phyloP scores from a whole-genome alignment of 1,140 invertebrate species.

The Homalodisca vitripennis region DNA sequence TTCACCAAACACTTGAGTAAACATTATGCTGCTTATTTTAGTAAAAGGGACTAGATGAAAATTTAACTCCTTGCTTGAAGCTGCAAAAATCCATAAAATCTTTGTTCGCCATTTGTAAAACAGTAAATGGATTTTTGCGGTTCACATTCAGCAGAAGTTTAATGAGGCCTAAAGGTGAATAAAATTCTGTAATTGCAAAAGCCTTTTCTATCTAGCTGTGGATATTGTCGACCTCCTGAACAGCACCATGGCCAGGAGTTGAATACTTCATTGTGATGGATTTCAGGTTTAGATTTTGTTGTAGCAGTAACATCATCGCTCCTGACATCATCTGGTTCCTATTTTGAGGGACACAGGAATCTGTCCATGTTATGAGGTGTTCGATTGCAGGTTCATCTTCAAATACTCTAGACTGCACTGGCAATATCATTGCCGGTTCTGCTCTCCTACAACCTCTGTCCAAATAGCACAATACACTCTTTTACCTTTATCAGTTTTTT shows the following conservation, averaged over 20 bases:
- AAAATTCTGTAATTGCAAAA: conserved; percentile 28
- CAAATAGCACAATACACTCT: conserved; percentile 39
- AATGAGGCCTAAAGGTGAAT: conserved; percentile 2
- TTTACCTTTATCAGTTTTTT: conserved; percentile 30
- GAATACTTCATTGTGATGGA: conserved; percentile 41
- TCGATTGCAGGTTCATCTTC: background rate
- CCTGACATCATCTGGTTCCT: conserved; percentile 41
- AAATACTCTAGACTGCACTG: conserved; percentile 13
- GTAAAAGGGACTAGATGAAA: no score
- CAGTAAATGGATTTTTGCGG: background rate
- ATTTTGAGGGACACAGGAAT: conserved; percentile 43
- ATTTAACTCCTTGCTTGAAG: no score
- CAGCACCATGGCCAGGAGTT: conserved; percentile 39
- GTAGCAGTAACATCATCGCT: conserved; percentile 37
- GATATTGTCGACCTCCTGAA: conserved; percentile 41
- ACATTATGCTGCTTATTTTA: no score
- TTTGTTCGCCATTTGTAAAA: background rate
- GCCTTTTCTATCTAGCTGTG: conserved; percentile 41
- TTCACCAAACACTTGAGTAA: no score
- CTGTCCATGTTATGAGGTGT: conserved; percentile 38
- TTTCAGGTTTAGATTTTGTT: conserved; percentile 32
- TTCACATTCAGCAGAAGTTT: background rate
- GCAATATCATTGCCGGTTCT: conserved; percentile 18
- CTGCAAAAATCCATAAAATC: no score
- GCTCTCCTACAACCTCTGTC: conserved; percentile 29